These are phyloP conservation scores for Ceyx erithaca DNA, from an alignment of 2,797 vertebrate genomes.

Conservation along the genomic window DNA sequence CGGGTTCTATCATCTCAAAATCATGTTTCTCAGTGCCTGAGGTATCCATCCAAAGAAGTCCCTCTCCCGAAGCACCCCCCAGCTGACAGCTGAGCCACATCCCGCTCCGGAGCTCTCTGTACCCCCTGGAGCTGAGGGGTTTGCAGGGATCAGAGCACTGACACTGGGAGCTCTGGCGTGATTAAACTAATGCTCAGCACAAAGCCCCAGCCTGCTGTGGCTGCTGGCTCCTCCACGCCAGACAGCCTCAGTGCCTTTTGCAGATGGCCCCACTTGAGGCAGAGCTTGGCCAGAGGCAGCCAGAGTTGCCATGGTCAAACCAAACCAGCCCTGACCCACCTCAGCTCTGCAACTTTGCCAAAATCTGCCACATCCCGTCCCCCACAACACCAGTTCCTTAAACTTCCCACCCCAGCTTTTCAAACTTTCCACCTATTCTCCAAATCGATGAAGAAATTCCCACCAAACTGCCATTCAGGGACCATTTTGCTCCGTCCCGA, in stretches of 20 bases:
- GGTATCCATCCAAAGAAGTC: background rate
- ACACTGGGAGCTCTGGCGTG: background rate
- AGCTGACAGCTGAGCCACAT: background rate
- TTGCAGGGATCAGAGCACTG: background rate
- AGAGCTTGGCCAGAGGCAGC: background rate
- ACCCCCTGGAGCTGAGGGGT: background rate
- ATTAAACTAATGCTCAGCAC: background rate
- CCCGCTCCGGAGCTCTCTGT: accelerated
- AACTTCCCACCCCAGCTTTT: background rate
- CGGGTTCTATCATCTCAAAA: accelerated
- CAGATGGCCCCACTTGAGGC: accelerated
- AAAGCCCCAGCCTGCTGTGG: background rate
- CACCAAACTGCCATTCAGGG: accelerated
- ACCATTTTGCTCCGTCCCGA: background rate
- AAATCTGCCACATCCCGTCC: accelerated
- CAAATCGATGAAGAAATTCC: background rate
- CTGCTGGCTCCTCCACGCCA: accelerated
- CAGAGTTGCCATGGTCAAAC: accelerated
- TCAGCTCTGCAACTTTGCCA: background rate
- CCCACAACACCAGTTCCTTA: accelerated
- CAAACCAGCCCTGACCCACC: background rate
- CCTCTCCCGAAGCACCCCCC: background rate
- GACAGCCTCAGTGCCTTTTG: background rate
- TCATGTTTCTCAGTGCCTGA: accelerated
- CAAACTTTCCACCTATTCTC: accelerated